Percentiles rank a stretch among this genome's conserved stretches.
Evolutionary conservation across 2,113 vertebrate species (phyloP).

Genomic region (Nymphicus hollandicus): DNA sequence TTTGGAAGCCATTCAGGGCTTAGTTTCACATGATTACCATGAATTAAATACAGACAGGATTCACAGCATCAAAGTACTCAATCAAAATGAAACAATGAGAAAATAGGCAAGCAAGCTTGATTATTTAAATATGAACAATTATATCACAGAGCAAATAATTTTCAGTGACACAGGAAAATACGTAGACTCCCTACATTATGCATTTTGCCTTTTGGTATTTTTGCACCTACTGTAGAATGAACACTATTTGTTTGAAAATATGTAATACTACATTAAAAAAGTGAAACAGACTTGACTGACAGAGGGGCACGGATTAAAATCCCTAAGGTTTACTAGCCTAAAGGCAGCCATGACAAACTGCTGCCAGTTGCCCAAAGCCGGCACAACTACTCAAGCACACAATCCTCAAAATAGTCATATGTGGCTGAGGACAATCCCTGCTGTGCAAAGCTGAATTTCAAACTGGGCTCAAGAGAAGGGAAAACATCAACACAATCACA

Average conservation of each 20-base stretch:
- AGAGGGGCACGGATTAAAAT: conserved; percentile 30
- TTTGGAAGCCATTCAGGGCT: conserved; percentile 19
- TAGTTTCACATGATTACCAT: conserved; percentile 39
- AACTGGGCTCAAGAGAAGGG: conserved; percentile 44
- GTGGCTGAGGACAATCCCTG: conserved; percentile 40
- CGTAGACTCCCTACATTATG: background rate
- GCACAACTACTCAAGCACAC: background rate
- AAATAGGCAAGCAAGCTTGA: background rate
- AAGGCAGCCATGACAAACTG: conserved; percentile 40
- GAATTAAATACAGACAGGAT: conserved; percentile 25
- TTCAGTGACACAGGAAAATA: background rate
- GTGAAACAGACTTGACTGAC: background rate
- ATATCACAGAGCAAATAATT: background rate
- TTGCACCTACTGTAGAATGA: background rate
- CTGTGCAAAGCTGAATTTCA: conserved; percentile 58
- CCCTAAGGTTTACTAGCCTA: background rate
- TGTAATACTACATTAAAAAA: background rate
- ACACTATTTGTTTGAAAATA: conserved; percentile 9
- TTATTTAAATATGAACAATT: conserved; percentile 40
- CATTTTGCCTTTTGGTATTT: background rate
- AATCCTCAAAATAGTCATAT: conserved; percentile 45
- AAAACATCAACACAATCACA: conserved; percentile 57
- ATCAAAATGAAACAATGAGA: conserved; percentile 22
- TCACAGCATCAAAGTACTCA: conserved; percentile 14
- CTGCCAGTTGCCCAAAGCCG: conserved; percentile 19